Evolutionary conservation across 2,113 vertebrate genomes (phyloP), one percentile per base, ranked within the genome.

Genomic region (Rhinoderma darwinii): DNA sequence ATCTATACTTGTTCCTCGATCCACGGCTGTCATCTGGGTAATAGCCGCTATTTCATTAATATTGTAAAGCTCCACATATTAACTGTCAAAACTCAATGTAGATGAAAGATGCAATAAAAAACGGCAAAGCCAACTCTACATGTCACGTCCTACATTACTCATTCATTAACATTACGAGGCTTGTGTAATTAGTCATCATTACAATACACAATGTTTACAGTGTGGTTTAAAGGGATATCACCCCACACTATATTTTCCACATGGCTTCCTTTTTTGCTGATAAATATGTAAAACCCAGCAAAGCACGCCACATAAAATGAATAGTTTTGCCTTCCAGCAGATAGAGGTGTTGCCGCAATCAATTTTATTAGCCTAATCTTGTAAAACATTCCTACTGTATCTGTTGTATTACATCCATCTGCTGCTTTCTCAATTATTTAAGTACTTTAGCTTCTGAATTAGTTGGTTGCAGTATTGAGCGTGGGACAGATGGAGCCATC

Each of bases 361-460:
- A 20, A 51, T 84, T 75, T 78, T 79, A 79, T 70, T 78, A 51
- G 41, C 10, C 70, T 70, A 44, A 54, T 86, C 43, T 39, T 51
- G 41, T 32, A 39, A 68, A 68, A 70, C 61, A 54, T 84, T 76
- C 14, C 51, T 43, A 9, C 25, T 17, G 41, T 59, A 84, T 50
- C 50, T 11, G 37, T n/a, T 32, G 8, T 15, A 25, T 37, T 74
- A n/a, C 44, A 74, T 63, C 50, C 39, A 10, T 63, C 78, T 32
- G 75, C 47, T 59, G 6, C 43, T 54, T 70, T 20, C 59, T 86
- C 32, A 86, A 79, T 86, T 70, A 86, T 86, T 86, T 12, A 79
- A 70, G 44, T 79, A 41, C 74, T 37, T 78, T 68, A 50, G 43
- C 41, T 66, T 35, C 50, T 39, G 35, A 76, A 78, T 85, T 15